Evolutionary conservation across 2,797 vertebrate species (phyloP).

Genomic region (Fistularia tabacaria): DNA sequence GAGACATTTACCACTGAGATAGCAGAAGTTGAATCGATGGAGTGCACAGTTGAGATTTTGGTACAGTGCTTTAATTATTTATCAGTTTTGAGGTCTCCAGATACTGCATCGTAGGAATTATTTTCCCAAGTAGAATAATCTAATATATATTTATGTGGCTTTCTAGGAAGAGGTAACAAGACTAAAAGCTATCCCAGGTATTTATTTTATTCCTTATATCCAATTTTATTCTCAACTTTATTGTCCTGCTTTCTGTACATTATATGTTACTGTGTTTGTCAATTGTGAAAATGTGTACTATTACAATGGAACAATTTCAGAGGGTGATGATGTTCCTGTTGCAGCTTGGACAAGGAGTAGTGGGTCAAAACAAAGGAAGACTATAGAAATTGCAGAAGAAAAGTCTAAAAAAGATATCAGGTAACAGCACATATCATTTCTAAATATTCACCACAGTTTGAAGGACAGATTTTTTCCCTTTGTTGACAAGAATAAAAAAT

Average conservation of each 20-base stretch:
- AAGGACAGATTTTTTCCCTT: neutral
- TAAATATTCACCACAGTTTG: neutral
- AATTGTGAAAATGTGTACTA: neutral
- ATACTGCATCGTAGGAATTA: neutral
- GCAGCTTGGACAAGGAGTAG: slow-evolving; percentile 53
- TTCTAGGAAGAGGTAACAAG: slow-evolving; percentile 55
- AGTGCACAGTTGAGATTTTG: slow-evolving; percentile 40
- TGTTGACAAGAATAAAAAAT: neutral
- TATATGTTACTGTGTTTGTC: no score
- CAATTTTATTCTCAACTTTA: neutral
- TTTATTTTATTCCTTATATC: slow-evolving; percentile 6
- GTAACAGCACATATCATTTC: slow-evolving; percentile 23
- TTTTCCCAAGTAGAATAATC: neutral
- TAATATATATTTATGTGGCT: slow-evolving; percentile 2
- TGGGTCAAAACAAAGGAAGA: slow-evolving; percentile 59
- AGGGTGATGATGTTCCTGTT: slow-evolving; percentile 34
- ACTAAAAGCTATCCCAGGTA: slow-evolving; percentile 34
- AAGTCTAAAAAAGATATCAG: slow-evolving; percentile 45
- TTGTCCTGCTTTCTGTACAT: no score
- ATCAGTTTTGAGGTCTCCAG: neutral
- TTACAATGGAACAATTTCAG: slow-evolving; percentile 39
- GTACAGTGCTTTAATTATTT: slow-evolving; percentile 18
- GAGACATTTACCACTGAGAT: slow-evolving; percentile 26
- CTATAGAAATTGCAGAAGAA: slow-evolving; percentile 29
- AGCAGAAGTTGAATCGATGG: slow-evolving; percentile 41